Base-by-base conservation (phyloP, 2,888 invertebrate species). In the Acronicta aceris region DNA sequence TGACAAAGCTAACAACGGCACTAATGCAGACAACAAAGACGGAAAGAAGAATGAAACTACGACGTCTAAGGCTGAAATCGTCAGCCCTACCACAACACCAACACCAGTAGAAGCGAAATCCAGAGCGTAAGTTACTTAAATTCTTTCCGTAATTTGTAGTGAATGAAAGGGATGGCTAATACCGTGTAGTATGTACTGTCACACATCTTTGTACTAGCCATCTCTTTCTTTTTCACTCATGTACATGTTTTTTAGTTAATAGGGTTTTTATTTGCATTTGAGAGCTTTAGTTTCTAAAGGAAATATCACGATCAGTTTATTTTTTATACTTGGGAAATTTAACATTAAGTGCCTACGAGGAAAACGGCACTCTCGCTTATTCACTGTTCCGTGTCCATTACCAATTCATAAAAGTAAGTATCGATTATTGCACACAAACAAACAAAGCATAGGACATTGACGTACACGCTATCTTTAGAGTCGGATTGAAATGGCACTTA, bases 61-160 rank as follows among this genome's bases (percentile, higher is more conserved):
- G 0, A 70, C 83, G 7, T 67, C 74, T 8, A 83, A 79, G 58
- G 53, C 63, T 48, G 68, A 68, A 10, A 59, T 56, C 16, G 72
- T 76, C 2, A 83, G 72, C 54, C 46, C 86, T 2, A 76, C 83
- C 17, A 78, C 70, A 61, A 59, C 70, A 13, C 81, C 87, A 0
- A 75, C 77, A 58, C 63, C 63, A 74, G 68, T 52, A 81, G 76
- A 81, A 40, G 71, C 85, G 33, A 80, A 87, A 67, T 75, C 87
- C 15, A 86, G 90, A 88, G 89, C 89, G 91, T 91, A 79, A 84
- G 85, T 79, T 38, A 5, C n/a, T n/a, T n/a, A n/a, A n/a, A 38
- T 38, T 38, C 1, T 30, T 33, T 33, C 30, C 8, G 9, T 30
- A 8, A 7, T 27, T 21, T 21, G 4, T 21, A 21, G 21, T 21